These are phyloP conservation scores for Dromaius novaehollandiae DNA, from an alignment of 2,113 vertebrate genomes.

Conservation along the genomic window DNA sequence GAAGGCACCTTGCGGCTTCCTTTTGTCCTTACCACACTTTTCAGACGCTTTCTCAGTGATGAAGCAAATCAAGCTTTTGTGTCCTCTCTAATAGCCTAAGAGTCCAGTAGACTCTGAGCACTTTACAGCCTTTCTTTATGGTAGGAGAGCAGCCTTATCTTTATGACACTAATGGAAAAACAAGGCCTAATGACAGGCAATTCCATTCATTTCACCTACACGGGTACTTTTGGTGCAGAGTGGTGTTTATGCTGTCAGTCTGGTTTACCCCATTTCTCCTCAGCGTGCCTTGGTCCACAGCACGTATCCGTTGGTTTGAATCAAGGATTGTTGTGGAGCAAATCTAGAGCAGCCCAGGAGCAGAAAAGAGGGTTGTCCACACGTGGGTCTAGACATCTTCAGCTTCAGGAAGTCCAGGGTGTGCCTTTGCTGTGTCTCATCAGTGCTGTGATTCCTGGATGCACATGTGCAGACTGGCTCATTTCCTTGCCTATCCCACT, in stretches of 20 bases:
- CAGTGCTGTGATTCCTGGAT: background rate
- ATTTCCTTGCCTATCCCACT: background rate
- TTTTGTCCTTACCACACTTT: background rate
- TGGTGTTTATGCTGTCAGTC: background rate
- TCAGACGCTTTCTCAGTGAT: accelerated
- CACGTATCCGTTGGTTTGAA: accelerated
- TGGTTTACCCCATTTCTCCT: background rate
- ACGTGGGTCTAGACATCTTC: background rate
- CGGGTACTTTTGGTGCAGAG: background rate
- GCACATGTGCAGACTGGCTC: accelerated
- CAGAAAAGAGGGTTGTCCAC: background rate
- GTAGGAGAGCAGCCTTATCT: background rate
- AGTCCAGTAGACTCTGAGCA: background rate
- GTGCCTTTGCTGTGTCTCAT: background rate
- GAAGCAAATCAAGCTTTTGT: conserved; percentile 39
- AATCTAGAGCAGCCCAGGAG: background rate
- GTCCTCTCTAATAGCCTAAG: background rate
- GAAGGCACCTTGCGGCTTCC: background rate
- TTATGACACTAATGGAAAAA: conserved; percentile 40
- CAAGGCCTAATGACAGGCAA: conserved; percentile 20
- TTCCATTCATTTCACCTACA: background rate
- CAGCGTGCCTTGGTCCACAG: background rate
- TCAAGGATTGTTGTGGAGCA: background rate
- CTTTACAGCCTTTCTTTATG: background rate
- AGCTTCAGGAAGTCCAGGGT: background rate